Evolutionary conservation across 2,888 invertebrate species (phyloP), one percentile per base, ranked within the genome.

Genomic region (Eucriotettix oculatus): DNA sequence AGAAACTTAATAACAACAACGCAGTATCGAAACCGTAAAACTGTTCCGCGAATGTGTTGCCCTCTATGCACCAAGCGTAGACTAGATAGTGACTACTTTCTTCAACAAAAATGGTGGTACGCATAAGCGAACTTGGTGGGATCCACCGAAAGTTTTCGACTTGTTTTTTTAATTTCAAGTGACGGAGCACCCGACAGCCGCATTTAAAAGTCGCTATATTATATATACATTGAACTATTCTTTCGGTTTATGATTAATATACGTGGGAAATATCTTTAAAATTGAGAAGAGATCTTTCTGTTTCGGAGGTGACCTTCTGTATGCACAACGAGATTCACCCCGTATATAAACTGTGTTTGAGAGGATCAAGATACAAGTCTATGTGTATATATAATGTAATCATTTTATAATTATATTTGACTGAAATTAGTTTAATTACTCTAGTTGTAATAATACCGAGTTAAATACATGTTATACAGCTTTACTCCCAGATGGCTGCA

Each of bases 71-170:
- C 48, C 48, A n/a, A 48, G n/a, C 48, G 48, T 48, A 48, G 48
- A 48, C 48, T n/a, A 48, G 48, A 1, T 43, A 7, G 57, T 29
- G 29, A 29, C 29, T 29, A 29, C 52, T 58, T 55, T 56, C 52
- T 60, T 60, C 59, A 52, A 56, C 57, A 61, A 62, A 62, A 62
- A 61, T 62, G 62, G 60, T 59, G 61, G 60, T 58, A 59, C 54
- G 52, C 43, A 54, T 48, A 14, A 14, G 48, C 48, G 48, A 48
- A 48, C 2, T 12, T n/a, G 48, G 48, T 48, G 48, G 48, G 12
- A 48, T 48, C 48, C 48, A 48, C 48, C 48, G 48, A 14, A 48
- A n/a, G n/a, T 48, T 48, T 48, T 48, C n/a, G 48, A 14, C 12
- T 48, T 48, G 48, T 48, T 48, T 9, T 14, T 12, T n/a, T n/a